Percentiles rank a stretch among this genome's conserved stretches.
These are phyloP conservation scores for Oscheius sp. DNA, from an alignment of 2,888 invertebrate genomes.

Conservation along the genomic window DNA sequence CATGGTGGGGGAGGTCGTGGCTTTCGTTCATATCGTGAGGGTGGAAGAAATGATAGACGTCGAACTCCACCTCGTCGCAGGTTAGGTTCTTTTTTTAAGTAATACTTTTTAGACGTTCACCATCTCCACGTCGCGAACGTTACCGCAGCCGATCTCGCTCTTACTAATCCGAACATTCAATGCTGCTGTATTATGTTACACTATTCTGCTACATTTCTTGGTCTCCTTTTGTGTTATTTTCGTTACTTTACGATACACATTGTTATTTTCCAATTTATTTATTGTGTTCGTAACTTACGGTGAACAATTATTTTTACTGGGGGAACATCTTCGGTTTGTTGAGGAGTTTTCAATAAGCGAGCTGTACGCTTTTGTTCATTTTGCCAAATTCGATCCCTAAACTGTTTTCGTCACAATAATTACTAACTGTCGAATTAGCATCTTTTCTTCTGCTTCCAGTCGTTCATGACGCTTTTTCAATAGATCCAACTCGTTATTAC, in stretches of 20 bases:
- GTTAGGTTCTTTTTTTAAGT: background rate
- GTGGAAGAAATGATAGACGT: background rate
- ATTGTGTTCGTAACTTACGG: background rate
- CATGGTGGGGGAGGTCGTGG: conserved; percentile 4
- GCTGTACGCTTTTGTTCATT: conserved; percentile 4
- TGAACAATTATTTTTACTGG: background rate
- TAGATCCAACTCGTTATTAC: background rate
- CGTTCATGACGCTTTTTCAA: background rate
- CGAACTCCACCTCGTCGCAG: conserved; percentile 21
- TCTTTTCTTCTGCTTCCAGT: conserved; percentile 1
- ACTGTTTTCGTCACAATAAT: background rate
- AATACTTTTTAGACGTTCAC: conserved; percentile 6
- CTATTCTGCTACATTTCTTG: background rate
- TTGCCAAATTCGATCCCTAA: conserved; percentile 20
- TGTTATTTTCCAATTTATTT: no score
- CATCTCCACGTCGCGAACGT: conserved; percentile 31
- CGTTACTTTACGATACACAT: no score
- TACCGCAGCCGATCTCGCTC: conserved; percentile 29
- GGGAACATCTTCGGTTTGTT: background rate
- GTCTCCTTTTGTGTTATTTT: no score
- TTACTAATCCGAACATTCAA: background rate
- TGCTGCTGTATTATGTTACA: background rate
- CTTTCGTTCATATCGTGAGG: conserved; percentile 21
- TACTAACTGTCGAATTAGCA: conserved; percentile 9
- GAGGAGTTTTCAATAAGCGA: background rate